Base-by-base conservation (phyloP, 2,888 invertebrate genomes). In the Drosophila flavopinicola region DNA sequence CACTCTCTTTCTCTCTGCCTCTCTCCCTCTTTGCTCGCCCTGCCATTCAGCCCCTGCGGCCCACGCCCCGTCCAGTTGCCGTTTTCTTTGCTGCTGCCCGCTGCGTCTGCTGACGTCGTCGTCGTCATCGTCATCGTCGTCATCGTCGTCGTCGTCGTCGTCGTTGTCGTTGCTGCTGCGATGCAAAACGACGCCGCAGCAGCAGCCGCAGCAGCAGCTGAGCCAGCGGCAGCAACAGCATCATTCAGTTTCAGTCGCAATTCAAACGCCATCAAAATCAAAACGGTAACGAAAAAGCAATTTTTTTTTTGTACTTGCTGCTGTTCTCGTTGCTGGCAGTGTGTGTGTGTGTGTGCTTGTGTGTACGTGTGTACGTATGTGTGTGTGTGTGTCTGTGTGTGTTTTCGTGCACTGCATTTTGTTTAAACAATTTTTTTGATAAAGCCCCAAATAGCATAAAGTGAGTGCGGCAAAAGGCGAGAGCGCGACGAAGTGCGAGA, bases 261-360 rank as follows among this genome's bases (percentile, higher is more conserved):
- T 86, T 82, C 82, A 86, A 83, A 78, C 82, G 87, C 87, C 82
- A 86, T 86, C 87, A 83, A 83, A 86, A 82, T 86, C 85, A 86
- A 83, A 83, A 86, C 82, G 82, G 82, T 82, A 82, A 77, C 77
- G 70, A 76, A 76, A 78, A 72, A 82, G 58, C 59, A 65, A 63
- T 52, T 61, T 17, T 56, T 44, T 45, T 52, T 61, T 69, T 68
- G 47, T 4, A 20, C 29, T 60, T 60, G 35, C 52, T 47, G 38
- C 49, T 54, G 27, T 56, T n/a, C n/a, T n/a, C n/a, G n/a, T n/a
- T n/a, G n/a, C 9, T 65, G 30, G 56, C 42, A 32, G 41, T 23
- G 23, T 29, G 66, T 52, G 53, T 13, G 35, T 11, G 13, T 45
- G 11, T 44, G 27, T 33, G 15, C 53, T 23, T 27, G 33, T 60